Conservation (phyloP, 2,888 invertebrate species). For the Colletes collaris region DNA sequence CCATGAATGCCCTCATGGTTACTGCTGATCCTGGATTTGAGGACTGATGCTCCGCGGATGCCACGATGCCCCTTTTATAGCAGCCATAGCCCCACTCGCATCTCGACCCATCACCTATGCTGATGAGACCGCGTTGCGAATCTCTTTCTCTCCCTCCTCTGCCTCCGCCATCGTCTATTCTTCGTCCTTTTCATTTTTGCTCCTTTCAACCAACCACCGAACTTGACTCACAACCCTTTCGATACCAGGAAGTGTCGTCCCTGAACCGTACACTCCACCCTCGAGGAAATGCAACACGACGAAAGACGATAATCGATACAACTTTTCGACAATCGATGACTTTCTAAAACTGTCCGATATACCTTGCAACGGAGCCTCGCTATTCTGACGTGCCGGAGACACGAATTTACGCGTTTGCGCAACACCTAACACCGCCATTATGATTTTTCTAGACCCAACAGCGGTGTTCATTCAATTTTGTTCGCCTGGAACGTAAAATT, state of each 20-base stretch:
- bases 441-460: no score
- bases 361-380: constrained; percentile 1
- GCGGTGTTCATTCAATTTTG: no score
- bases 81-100: constrained; percentile 76
- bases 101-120: constrained; percentile 81
- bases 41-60: constrained; percentile 82
- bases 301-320: no score
- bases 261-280: background rate
- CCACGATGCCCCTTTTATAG: constrained; percentile 81
- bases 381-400: background rate
- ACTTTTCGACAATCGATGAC: constrained; percentile 22
- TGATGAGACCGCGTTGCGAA: constrained; percentile 80
- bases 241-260: background rate
- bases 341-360: constrained; percentile 41
- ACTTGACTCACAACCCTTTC: constrained; percentile 24
- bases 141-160: constrained; percentile 64
- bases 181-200: background rate
- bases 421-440: background rate
- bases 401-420: constrained; percentile 27
- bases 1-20: constrained; percentile 83
- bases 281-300: background rate
- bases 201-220: background rate
- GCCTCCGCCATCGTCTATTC: constrained; percentile 3
- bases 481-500: no score
- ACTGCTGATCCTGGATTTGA: constrained; percentile 81